Evolutionary conservation across 2,113 vertebrate species (phyloP).

Genomic region (Vidua chalybeata): DNA sequence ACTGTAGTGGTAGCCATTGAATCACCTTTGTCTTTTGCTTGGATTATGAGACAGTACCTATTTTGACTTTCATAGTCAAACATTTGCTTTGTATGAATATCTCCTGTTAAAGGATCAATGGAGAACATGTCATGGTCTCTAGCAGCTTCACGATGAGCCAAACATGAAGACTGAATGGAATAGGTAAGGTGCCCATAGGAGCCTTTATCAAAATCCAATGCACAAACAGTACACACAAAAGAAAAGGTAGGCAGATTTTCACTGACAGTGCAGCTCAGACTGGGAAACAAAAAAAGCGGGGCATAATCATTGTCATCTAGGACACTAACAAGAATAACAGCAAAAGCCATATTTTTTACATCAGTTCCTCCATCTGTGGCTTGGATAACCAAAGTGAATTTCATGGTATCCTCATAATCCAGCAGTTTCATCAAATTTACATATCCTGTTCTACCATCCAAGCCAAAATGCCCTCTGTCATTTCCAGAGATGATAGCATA

Average conservation of each 20-base stretch:
- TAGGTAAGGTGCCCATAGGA: slow-evolving; percentile 87
- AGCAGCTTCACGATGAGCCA: slow-evolving; percentile 68
- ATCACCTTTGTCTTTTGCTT: slow-evolving; percentile 87
- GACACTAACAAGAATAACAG: slow-evolving; percentile 77
- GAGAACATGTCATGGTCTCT: slow-evolving; percentile 81
- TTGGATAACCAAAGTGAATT: slow-evolving; percentile 82
- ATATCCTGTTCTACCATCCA: slow-evolving; percentile 81
- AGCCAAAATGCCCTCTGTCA: slow-evolving; percentile 74
- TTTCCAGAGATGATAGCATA: slow-evolving; percentile 87
- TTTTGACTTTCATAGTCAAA: slow-evolving; percentile 87
- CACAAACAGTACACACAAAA: slow-evolving; percentile 80
- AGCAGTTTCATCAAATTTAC: slow-evolving; percentile 77
- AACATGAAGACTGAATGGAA: slow-evolving; percentile 83
- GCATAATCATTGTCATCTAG: slow-evolving; percentile 90
- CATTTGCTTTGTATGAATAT: slow-evolving; percentile 81
- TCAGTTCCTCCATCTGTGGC: slow-evolving; percentile 78
- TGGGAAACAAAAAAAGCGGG: slow-evolving; percentile 84
- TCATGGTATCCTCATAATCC: slow-evolving; percentile 85
- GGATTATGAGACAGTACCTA: slow-evolving; percentile 83
- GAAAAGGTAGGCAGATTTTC: slow-evolving; percentile 87
- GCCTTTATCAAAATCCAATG: slow-evolving; percentile 87
- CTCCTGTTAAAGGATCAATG: slow-evolving; percentile 86
- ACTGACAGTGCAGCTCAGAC: slow-evolving; percentile 76
- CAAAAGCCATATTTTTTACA: slow-evolving; percentile 77
- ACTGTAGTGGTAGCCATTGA: slow-evolving; percentile 78